phyloP scores from a whole-genome alignment of 2,888 invertebrate genomes.

The Brenthis ino region DNA sequence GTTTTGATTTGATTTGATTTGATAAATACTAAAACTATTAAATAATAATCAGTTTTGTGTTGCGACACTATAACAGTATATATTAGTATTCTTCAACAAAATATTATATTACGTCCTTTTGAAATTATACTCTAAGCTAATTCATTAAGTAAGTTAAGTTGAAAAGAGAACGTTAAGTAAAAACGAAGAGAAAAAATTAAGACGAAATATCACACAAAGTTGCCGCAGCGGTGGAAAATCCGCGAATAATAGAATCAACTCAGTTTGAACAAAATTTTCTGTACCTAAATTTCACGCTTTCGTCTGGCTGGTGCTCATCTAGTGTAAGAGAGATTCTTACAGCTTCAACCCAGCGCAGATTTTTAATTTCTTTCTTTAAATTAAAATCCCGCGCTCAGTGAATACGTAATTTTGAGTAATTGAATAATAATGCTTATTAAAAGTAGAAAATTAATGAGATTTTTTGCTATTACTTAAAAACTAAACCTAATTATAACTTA shows the following conservation, averaged over 20 bases:
- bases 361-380: slow-evolving; percentile 69
- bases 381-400: slow-evolving; percentile 59
- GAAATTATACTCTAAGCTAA: background rate
- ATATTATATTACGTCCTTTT: too few species aligned
- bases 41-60: too few species aligned
- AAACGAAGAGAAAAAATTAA: slow-evolving; percentile 9
- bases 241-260: slow-evolving; percentile 44
- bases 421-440: slow-evolving; percentile 28
- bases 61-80: too few species aligned
- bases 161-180: slow-evolving; percentile 2
- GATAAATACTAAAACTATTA: too few species aligned
- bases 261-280: slow-evolving; percentile 42
- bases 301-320: slow-evolving; percentile 49
- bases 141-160: slow-evolving; percentile 3
- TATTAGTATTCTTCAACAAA: too few species aligned
- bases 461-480: background rate
- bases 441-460: slow-evolving; percentile 4
- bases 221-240: slow-evolving; percentile 37
- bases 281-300: slow-evolving; percentile 44
- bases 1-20: too few species aligned
- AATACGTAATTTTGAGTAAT: slow-evolving; percentile 50
- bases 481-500: background rate
- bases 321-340: slow-evolving; percentile 50
- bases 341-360: slow-evolving; percentile 57
- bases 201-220: slow-evolving; percentile 30